Conservation (phyloP, 1,140 invertebrate species). For the Myzus persicae region DNA sequence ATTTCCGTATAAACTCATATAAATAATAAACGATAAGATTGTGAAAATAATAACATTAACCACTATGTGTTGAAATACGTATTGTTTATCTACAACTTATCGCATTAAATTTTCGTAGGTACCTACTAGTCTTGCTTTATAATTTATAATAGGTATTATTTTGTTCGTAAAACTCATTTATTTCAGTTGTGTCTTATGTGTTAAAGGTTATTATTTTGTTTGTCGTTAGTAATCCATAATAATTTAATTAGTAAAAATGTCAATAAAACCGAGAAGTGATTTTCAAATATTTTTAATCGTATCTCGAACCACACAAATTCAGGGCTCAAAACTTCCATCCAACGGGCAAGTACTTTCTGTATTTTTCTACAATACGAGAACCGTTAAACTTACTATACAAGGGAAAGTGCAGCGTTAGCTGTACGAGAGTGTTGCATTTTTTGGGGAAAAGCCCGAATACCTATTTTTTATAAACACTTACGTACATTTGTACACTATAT, state of each 20-base stretch:
- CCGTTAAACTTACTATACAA: neutral
- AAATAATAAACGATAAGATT: too few species aligned
- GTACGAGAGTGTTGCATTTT: conserved; percentile 29
- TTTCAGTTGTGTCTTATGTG: neutral
- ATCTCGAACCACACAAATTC: conserved; percentile 18
- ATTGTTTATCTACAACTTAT: too few species aligned
- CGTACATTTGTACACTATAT: too few species aligned
- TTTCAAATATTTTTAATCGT: too few species aligned
- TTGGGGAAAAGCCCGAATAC: conserved; percentile 33
- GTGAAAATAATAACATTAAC: too few species aligned
- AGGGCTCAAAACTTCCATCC: conserved; percentile 9
- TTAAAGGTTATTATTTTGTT: neutral
- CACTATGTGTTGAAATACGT: too few species aligned
- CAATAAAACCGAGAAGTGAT: neutral
- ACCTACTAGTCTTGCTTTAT: neutral
- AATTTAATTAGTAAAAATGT: neutral
- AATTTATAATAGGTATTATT: neutral
- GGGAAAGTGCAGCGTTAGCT: conserved; percentile 29
- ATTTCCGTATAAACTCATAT: too few species aligned
- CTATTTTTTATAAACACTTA: too few species aligned
- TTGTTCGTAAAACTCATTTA: neutral
- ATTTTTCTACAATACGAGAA: neutral
- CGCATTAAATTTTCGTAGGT: too few species aligned
- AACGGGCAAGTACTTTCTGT: conserved; percentile 8
- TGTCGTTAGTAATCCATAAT: neutral